Base-by-base conservation (phyloP, 1,140 invertebrate species). In the Drosophila lowei region DNA sequence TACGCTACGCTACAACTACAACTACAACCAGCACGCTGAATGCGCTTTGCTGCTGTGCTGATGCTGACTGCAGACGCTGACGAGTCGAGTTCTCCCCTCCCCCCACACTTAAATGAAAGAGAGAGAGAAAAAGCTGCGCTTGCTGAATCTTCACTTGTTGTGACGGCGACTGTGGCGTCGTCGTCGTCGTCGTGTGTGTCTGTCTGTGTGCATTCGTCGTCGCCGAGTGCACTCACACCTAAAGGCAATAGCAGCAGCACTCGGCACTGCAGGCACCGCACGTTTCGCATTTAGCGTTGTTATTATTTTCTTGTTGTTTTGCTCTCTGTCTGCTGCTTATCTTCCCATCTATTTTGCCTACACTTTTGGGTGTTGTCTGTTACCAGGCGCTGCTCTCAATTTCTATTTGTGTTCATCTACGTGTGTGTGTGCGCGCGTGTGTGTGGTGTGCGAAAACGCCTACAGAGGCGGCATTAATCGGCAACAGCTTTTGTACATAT, bases 1-100 rank as follows among this genome's bases (percentile, higher is more conserved):
- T 55, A 16, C 44, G 44, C 44, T 67, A 67, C 64, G 62, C 63
- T 67, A 67, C 65, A 54, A 64, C 62, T 57, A 53, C 56, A 49
- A 52, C 23, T 72, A 48, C 52, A 34, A 59, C 43, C 38, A 48
- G 55, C 18, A 55, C 56, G 28, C 23, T 61, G 30, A 54, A 16
- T 53, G 42, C 34, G 38, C 46, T 52, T 42, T 44, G 28, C 41
- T 30, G 28, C 28, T 8, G 23, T 2, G 28, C 6, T 53, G 46
- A 25, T 57, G 3, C 15, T 44, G 11, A 72, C 52, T 61, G 48
- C 57, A 38, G 30, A 13, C 30, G 16, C 42, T 38, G 21, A 34
- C 30, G 9, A 18, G 18, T 18, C 18, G 18, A 18, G 0, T 18
- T n/a, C n/a, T n/a, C 1, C 18, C 18, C 16, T 1, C 1, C 18